Evolutionary conservation across 2,113 vertebrate species (phyloP).

Genomic region (Zosterops pallidus): DNA sequence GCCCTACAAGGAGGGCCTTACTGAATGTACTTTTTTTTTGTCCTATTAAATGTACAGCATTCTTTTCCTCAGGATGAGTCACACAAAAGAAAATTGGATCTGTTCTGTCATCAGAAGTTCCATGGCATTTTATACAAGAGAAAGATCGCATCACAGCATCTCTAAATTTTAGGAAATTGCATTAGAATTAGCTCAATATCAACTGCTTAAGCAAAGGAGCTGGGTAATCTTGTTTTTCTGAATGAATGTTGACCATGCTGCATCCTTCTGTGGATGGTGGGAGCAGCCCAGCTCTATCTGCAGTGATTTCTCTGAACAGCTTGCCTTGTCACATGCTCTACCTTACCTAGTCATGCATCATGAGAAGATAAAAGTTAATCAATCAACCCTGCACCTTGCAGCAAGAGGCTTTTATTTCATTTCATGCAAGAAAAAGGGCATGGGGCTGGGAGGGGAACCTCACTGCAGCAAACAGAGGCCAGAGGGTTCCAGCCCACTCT

Average conservation of each 20-base stretch:
- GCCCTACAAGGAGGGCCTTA: neutral
- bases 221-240: neutral
- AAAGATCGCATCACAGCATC: neutral
- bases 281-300: neutral
- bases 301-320: neutral
- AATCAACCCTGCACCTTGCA: neutral
- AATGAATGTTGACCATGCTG: neutral
- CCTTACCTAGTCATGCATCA: neutral
- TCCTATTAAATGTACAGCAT: neutral
- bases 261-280: neutral
- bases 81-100: conserved; percentile 35
- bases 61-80: conserved; percentile 36
- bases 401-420: neutral
- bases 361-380: neutral
- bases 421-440: neutral
- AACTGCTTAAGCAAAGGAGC: neutral
- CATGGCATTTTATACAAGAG: neutral
- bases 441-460: too few species aligned
- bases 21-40: neutral
- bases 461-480: neutral
- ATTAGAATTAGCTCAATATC: neutral
- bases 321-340: neutral
- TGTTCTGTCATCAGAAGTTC: conserved; percentile 24
- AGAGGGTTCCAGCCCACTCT: neutral
- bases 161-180: conserved; percentile 32